These are phyloP conservation scores for Caenorhabditis briggsae DNA, from an alignment of 1,140 invertebrate species.

Conservation along the genomic window DNA sequence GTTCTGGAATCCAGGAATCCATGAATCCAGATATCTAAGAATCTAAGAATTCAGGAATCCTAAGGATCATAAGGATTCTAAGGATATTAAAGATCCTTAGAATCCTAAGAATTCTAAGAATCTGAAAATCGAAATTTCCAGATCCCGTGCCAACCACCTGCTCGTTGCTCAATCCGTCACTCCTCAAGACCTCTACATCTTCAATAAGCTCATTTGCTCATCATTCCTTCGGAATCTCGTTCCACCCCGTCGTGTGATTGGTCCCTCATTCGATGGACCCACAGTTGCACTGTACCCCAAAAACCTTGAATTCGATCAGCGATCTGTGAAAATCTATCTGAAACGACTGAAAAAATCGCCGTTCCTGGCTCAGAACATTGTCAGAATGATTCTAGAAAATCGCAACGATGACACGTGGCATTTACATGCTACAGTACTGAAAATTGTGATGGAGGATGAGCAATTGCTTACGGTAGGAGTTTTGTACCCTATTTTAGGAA, in stretches of 20 bases:
- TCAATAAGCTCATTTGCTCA: background rate
- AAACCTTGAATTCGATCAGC: background rate
- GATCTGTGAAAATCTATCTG: background rate
- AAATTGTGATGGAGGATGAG: constrained; percentile 24
- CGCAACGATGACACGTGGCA: background rate
- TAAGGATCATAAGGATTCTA: too few relatives aligned
- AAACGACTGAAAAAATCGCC: background rate
- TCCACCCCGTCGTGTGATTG: too few relatives aligned
- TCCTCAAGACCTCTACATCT: background rate
- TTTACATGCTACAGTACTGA: background rate
- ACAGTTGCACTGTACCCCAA: background rate
- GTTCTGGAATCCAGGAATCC: too few relatives aligned
- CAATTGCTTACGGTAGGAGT: background rate
- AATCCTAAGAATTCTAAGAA: too few relatives aligned
- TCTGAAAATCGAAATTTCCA: too few relatives aligned
- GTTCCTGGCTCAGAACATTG: constrained; percentile 19
- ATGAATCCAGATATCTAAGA: too few relatives aligned
- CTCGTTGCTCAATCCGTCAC: background rate
- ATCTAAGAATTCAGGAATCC: too few relatives aligned
- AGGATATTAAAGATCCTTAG: too few relatives aligned
- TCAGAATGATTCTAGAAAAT: background rate
- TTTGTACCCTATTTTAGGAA: too few relatives aligned
- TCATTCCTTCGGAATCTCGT: background rate
- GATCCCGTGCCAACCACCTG: too few relatives aligned
- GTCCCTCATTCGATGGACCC: background rate